Evolutionary conservation across 1,140 invertebrate species (phyloP).

Genomic region (Drosophila ficusphila): DNA sequence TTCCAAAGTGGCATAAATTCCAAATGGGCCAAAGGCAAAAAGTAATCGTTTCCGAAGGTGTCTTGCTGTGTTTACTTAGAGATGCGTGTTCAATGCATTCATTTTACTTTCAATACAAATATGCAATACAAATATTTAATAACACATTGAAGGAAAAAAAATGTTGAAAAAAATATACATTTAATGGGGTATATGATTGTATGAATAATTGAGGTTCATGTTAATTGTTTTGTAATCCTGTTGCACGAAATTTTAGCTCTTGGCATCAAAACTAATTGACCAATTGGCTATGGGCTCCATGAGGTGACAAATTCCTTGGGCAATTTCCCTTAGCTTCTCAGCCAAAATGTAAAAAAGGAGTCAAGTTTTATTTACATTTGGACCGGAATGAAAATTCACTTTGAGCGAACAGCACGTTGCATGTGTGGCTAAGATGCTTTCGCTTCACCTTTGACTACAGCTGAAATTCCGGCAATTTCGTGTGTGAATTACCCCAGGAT

Average conservation of each 20-base stretch:
- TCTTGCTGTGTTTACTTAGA: neutral
- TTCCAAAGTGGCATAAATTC: constrained; percentile 12
- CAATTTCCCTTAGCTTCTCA: neutral
- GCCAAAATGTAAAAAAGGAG: neutral
- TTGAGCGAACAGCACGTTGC: constrained; percentile 14
- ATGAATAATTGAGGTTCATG: no score
- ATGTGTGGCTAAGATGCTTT: constrained; percentile 53
- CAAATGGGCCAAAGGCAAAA: constrained; percentile 6
- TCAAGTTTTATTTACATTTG: constrained; percentile 28
- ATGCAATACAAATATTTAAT: neutral
- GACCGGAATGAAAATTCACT: constrained; percentile 10
- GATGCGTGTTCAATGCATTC: neutral
- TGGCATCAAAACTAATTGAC: neutral
- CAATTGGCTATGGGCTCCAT: constrained; percentile 8
- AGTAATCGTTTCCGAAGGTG: neutral
- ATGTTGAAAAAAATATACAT: neutral
- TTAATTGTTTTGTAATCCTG: no score
- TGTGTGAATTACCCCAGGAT: constrained; percentile 38
- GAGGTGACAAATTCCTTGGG: constrained; percentile 2
- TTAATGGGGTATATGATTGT: no score
- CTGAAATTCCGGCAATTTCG: constrained; percentile 60
- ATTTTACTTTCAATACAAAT: neutral
- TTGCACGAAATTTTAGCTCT: neutral
- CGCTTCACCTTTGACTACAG: constrained; percentile 61
- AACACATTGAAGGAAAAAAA: neutral